Percentiles rank a stretch among this genome's conserved stretches.
Conservation (phyloP, 2,888 invertebrate genomes). For the Tenthredo notha region DNA sequence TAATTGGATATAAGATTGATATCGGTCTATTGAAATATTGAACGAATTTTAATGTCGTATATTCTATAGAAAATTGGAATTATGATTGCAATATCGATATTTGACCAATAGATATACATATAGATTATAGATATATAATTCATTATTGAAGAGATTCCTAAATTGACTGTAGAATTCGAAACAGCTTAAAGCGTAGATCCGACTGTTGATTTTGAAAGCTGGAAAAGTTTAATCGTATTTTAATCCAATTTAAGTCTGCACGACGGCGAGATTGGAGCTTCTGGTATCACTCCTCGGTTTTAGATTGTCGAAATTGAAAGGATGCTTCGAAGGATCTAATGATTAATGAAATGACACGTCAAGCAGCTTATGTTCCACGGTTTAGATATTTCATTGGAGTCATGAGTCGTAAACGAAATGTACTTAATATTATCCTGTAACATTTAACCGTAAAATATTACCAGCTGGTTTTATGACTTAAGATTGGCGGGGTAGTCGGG, state of each 20-base stretch:
- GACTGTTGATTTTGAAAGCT: not conserved
- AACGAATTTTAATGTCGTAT: not conserved
- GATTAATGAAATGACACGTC: constrained; percentile 21
- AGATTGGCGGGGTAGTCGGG: not conserved
- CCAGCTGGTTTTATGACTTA: not conserved
- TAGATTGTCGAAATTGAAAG: constrained; percentile 16
- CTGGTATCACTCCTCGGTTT: not conserved
- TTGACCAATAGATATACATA: not conserved
- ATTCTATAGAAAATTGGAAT: not conserved
- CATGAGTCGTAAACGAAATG: not conserved
- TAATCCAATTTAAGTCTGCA: constrained; percentile 12
- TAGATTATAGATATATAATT: not conserved
- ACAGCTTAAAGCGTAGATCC: not conserved
- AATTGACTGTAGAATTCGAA: constrained; percentile 1
- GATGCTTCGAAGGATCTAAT: not conserved
- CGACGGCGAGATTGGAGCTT: not conserved
- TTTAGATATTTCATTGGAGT: not conserved
- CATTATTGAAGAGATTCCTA: not conserved
- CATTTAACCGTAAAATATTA: not conserved
- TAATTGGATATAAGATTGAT: constrained; percentile 2
- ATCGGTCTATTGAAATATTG: not conserved
- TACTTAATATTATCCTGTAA: not conserved
- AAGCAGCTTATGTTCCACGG: not conserved
- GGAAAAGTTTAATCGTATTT: constrained; percentile 35
- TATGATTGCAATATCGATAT: not conserved